phyloP scores from a whole-genome alignment of 2,113 vertebrate species.

The Numida meleagris region DNA sequence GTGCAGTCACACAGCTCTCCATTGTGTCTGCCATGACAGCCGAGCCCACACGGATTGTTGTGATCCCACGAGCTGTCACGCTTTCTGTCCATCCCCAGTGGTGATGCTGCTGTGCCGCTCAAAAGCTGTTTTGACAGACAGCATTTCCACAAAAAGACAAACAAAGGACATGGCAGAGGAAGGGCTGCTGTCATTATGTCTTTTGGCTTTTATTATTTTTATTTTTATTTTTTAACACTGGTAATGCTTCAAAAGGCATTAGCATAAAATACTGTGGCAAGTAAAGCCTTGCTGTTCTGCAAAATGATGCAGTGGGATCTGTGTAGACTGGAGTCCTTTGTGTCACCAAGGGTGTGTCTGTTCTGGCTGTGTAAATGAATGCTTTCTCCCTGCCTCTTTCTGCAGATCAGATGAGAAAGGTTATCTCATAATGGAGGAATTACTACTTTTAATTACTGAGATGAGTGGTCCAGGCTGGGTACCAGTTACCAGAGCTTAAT shows the following conservation, averaged over 20 bases:
- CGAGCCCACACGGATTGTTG: constrained; percentile 19
- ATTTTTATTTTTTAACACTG: not conserved
- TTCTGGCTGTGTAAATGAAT: constrained; percentile 16
- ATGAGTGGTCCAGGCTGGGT: not conserved
- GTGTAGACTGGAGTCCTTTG: constrained; percentile 31
- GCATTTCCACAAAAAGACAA: not conserved
- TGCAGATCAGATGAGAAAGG: not conserved
- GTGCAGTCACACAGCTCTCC: not conserved
- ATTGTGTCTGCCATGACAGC: constrained; percentile 57
- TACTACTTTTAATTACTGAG: constrained; percentile 25
- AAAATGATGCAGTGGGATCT: not conserved
- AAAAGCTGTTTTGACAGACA: constrained; percentile 52
- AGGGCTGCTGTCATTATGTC: not conserved
- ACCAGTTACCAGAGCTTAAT: constrained; percentile 39
- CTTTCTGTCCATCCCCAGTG: not conserved
- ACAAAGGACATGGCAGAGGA: constrained; percentile 22
- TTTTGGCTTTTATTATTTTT: not conserved
- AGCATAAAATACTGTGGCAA: not conserved
- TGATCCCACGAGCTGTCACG: not conserved
- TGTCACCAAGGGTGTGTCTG: constrained; percentile 55
- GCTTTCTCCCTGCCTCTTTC: constrained; percentile 25
- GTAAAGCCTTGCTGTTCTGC: not conserved
- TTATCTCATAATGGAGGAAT: constrained; percentile 6
- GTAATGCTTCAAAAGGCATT: not conserved
- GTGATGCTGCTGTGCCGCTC: constrained; percentile 45